Conservation (phyloP, 2,797 vertebrate genomes). For the Phoeniculus purpureus region DNA sequence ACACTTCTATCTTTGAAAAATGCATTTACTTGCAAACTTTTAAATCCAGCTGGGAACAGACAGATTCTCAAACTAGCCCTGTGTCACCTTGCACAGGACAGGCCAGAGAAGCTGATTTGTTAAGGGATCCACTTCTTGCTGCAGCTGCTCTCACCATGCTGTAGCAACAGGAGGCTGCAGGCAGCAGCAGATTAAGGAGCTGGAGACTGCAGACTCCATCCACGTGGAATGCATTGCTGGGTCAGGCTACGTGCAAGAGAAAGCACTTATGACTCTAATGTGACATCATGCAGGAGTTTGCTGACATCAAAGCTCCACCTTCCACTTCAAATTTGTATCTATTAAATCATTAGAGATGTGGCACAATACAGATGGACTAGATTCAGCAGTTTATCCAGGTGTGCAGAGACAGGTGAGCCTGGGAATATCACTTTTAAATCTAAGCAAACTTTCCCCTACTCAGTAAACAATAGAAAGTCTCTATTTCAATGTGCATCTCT, state of each 20-base stretch:
- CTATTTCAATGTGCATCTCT: background rate
- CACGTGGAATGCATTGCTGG: background rate
- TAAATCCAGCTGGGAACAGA: background rate
- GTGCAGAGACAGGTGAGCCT: background rate
- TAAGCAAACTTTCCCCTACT: background rate
- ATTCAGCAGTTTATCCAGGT: background rate
- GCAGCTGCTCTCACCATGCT: background rate
- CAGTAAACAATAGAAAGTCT: background rate
- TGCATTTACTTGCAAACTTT: background rate
- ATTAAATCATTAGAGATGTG: background rate
- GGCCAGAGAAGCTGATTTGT: background rate
- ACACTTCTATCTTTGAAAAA: background rate
- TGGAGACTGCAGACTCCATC: background rate
- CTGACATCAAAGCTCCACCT: background rate
- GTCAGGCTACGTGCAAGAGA: background rate
- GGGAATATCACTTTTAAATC: background rate
- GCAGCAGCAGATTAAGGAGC: background rate
- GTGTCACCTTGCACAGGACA: background rate
- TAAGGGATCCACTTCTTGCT: background rate
- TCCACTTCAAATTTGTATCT: background rate
- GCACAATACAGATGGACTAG: background rate
- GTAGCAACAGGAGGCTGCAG: background rate
- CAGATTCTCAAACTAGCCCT: background rate
- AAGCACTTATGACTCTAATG: background rate
- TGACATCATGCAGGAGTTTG: background rate